Percentiles rank a stretch among this genome's conserved stretches.
Evolutionary conservation across 1,140 invertebrate genomes (phyloP).

Genomic region (Ganaspis sp.): DNA sequence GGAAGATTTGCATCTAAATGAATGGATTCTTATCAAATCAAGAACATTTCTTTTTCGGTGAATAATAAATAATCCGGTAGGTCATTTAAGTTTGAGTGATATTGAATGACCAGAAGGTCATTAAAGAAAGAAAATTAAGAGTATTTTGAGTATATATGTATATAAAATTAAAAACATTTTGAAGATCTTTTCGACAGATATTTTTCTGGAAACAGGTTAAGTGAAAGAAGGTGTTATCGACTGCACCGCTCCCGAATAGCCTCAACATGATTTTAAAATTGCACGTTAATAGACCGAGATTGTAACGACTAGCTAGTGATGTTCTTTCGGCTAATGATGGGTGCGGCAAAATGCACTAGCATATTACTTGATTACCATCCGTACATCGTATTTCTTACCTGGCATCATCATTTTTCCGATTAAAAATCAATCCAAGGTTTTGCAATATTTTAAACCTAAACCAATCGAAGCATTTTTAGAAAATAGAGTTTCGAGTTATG

Average conservation of each 20-base stretch:
- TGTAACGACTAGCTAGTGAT: conserved; percentile 52
- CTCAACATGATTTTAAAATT: conserved; percentile 71
- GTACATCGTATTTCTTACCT: conserved; percentile 15
- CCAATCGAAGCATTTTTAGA: background rate
- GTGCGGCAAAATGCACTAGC: conserved; percentile 56
- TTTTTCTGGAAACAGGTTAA: background rate
- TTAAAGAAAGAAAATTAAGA: too few species aligned
- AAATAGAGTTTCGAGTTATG: too few species aligned
- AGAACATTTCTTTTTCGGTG: too few species aligned
- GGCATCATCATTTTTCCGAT: conserved; percentile 21
- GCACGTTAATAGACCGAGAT: conserved; percentile 69
- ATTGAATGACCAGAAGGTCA: too few species aligned
- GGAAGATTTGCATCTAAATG: too few species aligned
- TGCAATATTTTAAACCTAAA: background rate
- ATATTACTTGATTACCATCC: conserved; percentile 53
- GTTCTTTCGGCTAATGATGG: conserved; percentile 53
- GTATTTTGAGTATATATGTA: too few species aligned
- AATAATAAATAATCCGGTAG: too few species aligned
- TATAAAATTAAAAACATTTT: too few species aligned
- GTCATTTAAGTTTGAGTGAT: too few species aligned
- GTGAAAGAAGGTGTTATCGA: conserved; percentile 53
- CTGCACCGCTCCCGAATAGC: conserved; percentile 59
- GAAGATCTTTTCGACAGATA: too few species aligned
- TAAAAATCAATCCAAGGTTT: background rate
- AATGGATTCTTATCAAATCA: too few species aligned